Conservation (phyloP, 2,797 vertebrate genomes). For the Tachyglossus aculeatus region DNA sequence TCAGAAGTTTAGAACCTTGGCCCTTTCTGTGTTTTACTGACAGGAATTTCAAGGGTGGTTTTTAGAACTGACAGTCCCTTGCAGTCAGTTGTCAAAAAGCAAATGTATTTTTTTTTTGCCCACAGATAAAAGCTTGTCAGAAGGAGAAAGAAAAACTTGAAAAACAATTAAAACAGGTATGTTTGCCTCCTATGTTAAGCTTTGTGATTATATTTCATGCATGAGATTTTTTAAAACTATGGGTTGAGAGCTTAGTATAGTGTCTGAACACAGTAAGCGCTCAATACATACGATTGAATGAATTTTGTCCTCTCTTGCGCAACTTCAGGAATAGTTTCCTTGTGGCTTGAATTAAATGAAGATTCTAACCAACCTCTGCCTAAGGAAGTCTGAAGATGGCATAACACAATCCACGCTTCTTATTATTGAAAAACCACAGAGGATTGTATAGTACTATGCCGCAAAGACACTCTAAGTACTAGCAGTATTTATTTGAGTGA, state of each 20-base stretch:
- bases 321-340: background rate
- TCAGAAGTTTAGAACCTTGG: background rate
- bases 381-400: background rate
- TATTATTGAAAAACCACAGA: too few species aligned
- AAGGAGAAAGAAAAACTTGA: constrained; percentile 52
- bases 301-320: too few species aligned
- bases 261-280: too few species aligned
- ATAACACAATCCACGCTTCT: background rate
- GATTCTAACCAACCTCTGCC: background rate
- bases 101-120: constrained; percentile 3
- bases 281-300: too few species aligned
- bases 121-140: constrained; percentile 51
- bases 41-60: background rate
- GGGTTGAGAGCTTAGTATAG: too few species aligned
- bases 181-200: background rate
- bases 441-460: too few species aligned
- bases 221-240: too few species aligned
- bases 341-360: background rate
- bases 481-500: too few species aligned
- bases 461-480: too few species aligned
- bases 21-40: background rate
- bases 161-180: constrained; percentile 56
- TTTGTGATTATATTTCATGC: background rate
- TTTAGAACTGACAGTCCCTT: background rate
- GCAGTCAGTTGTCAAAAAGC: background rate